phyloP scores from a whole-genome alignment of 2,797 vertebrate genomes.

The Gadopsis marmoratus region DNA sequence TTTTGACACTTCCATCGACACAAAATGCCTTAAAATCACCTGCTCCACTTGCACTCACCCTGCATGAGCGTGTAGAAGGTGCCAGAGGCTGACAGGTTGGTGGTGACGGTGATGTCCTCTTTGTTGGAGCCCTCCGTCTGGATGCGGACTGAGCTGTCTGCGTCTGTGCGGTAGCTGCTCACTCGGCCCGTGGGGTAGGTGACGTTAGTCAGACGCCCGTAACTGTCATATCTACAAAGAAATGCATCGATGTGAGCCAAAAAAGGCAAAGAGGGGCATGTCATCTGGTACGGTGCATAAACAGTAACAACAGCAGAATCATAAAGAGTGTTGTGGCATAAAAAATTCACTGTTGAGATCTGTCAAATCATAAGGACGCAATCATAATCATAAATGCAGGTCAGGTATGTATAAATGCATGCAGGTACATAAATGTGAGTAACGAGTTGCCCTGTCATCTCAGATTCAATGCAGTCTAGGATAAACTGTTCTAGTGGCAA shows the following conservation, averaged over 20 bases:
- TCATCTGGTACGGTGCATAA: constrained; percentile 22
- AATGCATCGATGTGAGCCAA: constrained; percentile 46
- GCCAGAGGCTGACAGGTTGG: constrained; percentile 96
- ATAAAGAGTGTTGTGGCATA: constrained; percentile 31
- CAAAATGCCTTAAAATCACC: constrained; percentile 16
- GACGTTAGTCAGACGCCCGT: constrained; percentile 95
- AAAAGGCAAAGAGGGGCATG: constrained; percentile 30
- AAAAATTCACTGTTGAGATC: constrained; percentile 18
- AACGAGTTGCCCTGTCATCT: constrained; percentile 38
- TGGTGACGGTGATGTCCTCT: constrained; percentile 96
- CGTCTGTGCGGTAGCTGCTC: constrained; percentile 95
- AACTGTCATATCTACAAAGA: constrained; percentile 93
- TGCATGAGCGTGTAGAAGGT: constrained; percentile 98
- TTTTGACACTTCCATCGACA: not conserved
- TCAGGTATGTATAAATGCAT: constrained; percentile 43
- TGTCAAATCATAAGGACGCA: constrained; percentile 32
- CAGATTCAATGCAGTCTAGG: constrained; percentile 35
- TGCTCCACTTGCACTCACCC: constrained; percentile 83
- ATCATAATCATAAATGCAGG: constrained; percentile 35
- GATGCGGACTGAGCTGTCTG: constrained; percentile 93
- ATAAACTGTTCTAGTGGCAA: constrained; percentile 41
- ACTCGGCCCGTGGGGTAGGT: constrained; percentile 97
- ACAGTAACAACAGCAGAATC: constrained; percentile 38
- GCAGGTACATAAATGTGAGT: constrained; percentile 43
- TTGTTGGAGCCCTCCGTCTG: constrained; percentile 95